Evolutionary conservation across 1,140 invertebrate genomes (phyloP).

Genomic region (Acromyrmex heyeri): DNA sequence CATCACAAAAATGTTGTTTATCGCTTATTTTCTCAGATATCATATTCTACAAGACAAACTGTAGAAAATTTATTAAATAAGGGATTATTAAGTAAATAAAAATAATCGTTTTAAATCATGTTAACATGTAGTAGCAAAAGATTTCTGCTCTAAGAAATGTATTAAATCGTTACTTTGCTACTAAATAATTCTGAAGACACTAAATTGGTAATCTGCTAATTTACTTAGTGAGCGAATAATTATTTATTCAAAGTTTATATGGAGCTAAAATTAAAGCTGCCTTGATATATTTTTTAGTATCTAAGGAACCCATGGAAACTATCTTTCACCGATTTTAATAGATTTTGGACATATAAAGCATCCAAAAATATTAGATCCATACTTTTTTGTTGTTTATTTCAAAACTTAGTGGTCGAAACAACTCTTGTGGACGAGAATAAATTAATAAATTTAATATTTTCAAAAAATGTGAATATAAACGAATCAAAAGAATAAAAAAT

Average conservation of each 20-base stretch:
- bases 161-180: neutral
- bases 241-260: conserved; percentile 10
- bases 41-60: neutral
- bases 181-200: neutral
- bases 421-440: too few relatives aligned
- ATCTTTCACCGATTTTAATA: too few relatives aligned
- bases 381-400: too few relatives aligned
- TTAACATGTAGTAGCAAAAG: neutral
- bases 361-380: too few relatives aligned
- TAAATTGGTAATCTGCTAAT: conserved; percentile 2
- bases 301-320: neutral
- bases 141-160: neutral
- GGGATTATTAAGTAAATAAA: conserved; percentile 12
- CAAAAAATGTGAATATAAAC: too few relatives aligned
- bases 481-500: too few relatives aligned
- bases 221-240: neutral
- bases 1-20: neutral
- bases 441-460: too few relatives aligned
- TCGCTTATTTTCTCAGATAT: neutral
- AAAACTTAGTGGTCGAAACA: too few relatives aligned
- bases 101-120: neutral
- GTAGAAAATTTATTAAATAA: neutral
- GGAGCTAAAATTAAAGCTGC: neutral
- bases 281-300: neutral
- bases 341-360: too few relatives aligned